A percentile compares a stretch with the other conserved stretches of the same genome.
Evolutionary conservation across 1,140 invertebrate species (phyloP).

Genomic region (Stegodyphus mimosarum): DNA sequence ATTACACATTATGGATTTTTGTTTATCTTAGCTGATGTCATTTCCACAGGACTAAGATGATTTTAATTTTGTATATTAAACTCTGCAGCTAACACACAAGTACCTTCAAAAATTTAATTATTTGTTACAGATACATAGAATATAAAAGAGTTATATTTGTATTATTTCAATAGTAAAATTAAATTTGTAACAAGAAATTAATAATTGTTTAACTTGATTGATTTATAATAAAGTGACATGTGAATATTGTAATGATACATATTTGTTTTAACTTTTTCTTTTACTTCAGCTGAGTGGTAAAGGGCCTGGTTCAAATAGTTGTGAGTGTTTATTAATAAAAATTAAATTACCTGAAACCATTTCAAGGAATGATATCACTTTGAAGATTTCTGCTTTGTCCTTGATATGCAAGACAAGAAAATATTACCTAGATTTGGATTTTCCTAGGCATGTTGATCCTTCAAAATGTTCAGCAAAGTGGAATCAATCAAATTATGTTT

Average conservation of each 20-base stretch:
- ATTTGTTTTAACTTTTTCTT: background rate
- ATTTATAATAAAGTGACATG: conserved; percentile 2
- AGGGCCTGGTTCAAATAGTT: conserved; percentile 36
- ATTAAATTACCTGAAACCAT: conserved; percentile 15
- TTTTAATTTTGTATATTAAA: too few species aligned
- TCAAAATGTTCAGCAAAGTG: conserved; percentile 41
- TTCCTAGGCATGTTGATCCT: conserved; percentile 18
- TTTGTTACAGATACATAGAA: too few species aligned
- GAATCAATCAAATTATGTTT: conserved; percentile 3
- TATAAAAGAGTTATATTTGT: too few species aligned
- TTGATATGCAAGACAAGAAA: conserved; percentile 38
- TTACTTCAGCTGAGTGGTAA: conserved; percentile 25
- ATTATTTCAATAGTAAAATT: too few species aligned
- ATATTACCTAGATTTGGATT: conserved; percentile 26
- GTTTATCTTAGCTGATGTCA: too few species aligned
- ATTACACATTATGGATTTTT: too few species aligned
- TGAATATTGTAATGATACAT: background rate
- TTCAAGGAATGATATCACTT: conserved; percentile 24
- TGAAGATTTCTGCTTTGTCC: conserved; percentile 5
- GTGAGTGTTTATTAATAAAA: conserved; percentile 45
- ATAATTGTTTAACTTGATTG: too few species aligned
- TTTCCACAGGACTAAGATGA: too few species aligned
- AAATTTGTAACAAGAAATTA: too few species aligned
- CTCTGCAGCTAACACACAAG: too few species aligned
- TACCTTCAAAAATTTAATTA: too few species aligned